These are phyloP conservation scores for Chesias legatella DNA, from an alignment of 2,888 invertebrate species.

Conservation along the genomic window DNA sequence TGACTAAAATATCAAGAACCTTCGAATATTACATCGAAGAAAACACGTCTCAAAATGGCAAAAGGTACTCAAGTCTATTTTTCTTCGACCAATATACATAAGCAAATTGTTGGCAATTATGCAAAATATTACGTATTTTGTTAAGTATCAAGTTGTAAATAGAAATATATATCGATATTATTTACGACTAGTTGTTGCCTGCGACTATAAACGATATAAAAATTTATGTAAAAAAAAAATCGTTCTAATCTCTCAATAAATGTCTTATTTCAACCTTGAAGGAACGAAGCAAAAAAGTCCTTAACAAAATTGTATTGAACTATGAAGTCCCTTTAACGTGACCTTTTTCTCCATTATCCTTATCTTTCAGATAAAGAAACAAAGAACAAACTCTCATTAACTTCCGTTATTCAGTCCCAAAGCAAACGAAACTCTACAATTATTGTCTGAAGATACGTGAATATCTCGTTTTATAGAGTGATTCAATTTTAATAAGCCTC, in stretches of 20 bases:
- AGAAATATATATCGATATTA: not conserved
- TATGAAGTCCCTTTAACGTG: constrained; percentile 8
- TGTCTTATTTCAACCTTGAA: no score
- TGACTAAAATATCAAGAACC: constrained; percentile 42
- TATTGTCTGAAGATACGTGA: constrained; percentile 42
- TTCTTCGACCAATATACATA: constrained; percentile 22
- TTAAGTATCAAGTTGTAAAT: constrained; percentile 10
- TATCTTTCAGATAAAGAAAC: constrained; percentile 28
- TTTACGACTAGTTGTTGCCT: no score
- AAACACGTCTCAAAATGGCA: constrained; percentile 28
- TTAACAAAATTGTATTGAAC: constrained; percentile 9
- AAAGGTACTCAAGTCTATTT: constrained; percentile 12
- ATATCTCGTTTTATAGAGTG: constrained; percentile 47
- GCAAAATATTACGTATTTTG: constrained; percentile 16
- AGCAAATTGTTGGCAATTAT: constrained; percentile 20
- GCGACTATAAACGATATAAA: no score
- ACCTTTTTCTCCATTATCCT: constrained; percentile 16
- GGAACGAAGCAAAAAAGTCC: no score
- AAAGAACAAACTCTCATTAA: constrained; percentile 37
- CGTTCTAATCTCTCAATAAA: no score
- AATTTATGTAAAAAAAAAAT: no score
- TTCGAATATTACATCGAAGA: constrained; percentile 35
- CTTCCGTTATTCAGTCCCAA: constrained; percentile 36
- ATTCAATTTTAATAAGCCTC: constrained; percentile 57
- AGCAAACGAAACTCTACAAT: constrained; percentile 37